Percentiles rank a stretch among this genome's conserved stretches.
phyloP scores from a whole-genome alignment of 2,888 invertebrate genomes.

The Imbricaverruca yamaguchii region DNA sequence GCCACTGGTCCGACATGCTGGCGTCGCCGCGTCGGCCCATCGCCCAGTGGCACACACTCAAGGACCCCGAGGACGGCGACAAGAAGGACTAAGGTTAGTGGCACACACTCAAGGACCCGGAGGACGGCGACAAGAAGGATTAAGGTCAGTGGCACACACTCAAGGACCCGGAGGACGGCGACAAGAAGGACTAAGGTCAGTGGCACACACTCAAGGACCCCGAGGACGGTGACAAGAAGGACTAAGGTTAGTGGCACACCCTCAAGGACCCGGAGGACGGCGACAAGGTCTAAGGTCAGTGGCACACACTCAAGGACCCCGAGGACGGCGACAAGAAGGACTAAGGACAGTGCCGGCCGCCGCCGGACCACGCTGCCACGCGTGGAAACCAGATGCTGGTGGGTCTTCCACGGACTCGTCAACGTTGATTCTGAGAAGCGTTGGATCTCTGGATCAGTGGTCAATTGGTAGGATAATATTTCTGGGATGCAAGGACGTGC shows the following conservation, averaged over 20 bases:
- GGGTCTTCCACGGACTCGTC: too few species aligned
- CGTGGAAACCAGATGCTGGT: too few species aligned
- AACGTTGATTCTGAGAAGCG: too few species aligned
- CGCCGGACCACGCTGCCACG: too few species aligned
- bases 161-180: conserved; percentile 87
- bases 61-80: conserved; percentile 86
- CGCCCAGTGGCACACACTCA: conserved; percentile 99
- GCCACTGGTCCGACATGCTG: conserved; percentile 99
- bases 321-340: conserved; percentile 81
- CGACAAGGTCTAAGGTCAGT: too few species aligned
- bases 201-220: conserved; percentile 88
- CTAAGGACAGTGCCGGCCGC: conserved; percentile 38
- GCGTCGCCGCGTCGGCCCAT: conserved; percentile 98
- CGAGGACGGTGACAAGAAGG: conserved; percentile 78
- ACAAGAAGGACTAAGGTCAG: conserved; percentile 60
- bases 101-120: conserved; percentile 91
- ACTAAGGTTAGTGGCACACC: conserved; percentile 43
- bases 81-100: conserved; percentile 57
- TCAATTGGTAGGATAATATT: too few species aligned
- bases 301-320: conserved; percentile 98
- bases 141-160: conserved; percentile 60
- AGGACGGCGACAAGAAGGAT: conserved; percentile 78
- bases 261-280: too few species aligned
- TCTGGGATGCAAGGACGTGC: too few species aligned
- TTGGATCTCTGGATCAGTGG: too few species aligned